Evolutionary conservation across 1,140 invertebrate genomes (phyloP), one percentile per base, ranked within the genome.

Genomic region (Potamilus streckersoni): DNA sequence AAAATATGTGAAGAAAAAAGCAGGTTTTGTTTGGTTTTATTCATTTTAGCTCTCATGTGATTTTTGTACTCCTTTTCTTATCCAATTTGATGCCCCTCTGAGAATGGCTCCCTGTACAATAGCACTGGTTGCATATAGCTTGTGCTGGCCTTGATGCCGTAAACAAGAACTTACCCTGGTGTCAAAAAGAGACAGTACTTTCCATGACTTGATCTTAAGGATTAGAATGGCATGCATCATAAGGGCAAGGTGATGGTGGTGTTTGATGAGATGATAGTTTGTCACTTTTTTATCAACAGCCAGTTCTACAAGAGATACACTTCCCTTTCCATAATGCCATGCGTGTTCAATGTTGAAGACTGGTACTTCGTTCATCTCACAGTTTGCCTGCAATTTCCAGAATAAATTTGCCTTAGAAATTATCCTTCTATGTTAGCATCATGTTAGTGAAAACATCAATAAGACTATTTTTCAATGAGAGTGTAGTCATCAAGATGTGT

Each of bases 181-280:
- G 85, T 97, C 95, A 83, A 96, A 98, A 8, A 98, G 89, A 80
- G 92, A 90, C 92, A 86, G 92, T 92, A 79, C 96, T 86, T 55
- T 95, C 93, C 86, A 94, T 38, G 85, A 95, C 55, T 93, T 96
- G 57, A 97, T 86, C 80, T 93, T 93, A 83, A 97, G 96, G 66
- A 92, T 91, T 16, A 95, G 92, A 74, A 96, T 93, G 85, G 96
- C 94, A 76, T 95, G 93, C 63, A 97, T 90, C 2, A 94, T 93
- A 67, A 93, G 91, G 15, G 93, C 92, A 15, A 97, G 89, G 89
- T 96, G 94, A 78, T 93, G 93, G 86, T 97, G 95, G 74, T 96
- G 90, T 79, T 94, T 92, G 5, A 97, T 87, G 72, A 96, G 90
- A 79, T 95, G 93, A 76, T 93, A 93, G 87, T 95, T 95, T 15